Evolutionary conservation across 1,140 invertebrate species (phyloP).

Genomic region (Diabrotica undecimpunctata): DNA sequence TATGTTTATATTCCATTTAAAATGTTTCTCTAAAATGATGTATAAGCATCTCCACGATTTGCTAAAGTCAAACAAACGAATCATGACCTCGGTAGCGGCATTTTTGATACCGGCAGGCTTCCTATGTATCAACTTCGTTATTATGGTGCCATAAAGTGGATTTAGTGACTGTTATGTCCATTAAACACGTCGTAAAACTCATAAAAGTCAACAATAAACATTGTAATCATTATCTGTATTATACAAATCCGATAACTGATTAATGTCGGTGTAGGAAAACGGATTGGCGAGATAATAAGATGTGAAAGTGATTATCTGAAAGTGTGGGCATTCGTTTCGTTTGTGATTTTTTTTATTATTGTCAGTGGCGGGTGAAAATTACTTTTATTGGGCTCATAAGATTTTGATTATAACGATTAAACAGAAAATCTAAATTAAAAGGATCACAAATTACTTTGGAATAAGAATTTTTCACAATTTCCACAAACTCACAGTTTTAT

Average conservation of each 20-base stretch:
- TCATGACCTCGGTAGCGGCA: not conserved
- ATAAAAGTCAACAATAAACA: conserved; percentile 37
- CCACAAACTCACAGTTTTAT: too few relatives aligned
- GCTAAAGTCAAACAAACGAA: not conserved
- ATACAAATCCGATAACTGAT: conserved; percentile 28
- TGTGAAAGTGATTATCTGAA: not conserved
- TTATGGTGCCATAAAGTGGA: conserved; percentile 40
- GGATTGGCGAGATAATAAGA: not conserved
- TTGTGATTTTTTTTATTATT: not conserved
- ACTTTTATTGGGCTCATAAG: too few relatives aligned
- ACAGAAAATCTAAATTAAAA: too few relatives aligned
- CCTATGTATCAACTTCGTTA: conserved; percentile 30
- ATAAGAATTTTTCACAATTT: too few relatives aligned
- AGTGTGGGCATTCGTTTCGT: not conserved
- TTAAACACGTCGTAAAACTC: conserved; percentile 42
- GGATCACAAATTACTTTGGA: too few relatives aligned
- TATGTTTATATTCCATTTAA: too few relatives aligned
- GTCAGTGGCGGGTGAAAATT: too few relatives aligned
- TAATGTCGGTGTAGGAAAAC: conserved; percentile 16
- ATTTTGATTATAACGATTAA: too few relatives aligned
- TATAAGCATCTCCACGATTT: not conserved
- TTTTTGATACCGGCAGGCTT: not conserved
- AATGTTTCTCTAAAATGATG: too few relatives aligned
- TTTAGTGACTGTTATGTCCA: conserved; percentile 39
- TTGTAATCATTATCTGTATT: conserved; percentile 34